Percentiles rank a stretch among this genome's conserved stretches.
Evolutionary conservation across 1,140 invertebrate species (phyloP).

Genomic region (Diachasma alloeum): DNA sequence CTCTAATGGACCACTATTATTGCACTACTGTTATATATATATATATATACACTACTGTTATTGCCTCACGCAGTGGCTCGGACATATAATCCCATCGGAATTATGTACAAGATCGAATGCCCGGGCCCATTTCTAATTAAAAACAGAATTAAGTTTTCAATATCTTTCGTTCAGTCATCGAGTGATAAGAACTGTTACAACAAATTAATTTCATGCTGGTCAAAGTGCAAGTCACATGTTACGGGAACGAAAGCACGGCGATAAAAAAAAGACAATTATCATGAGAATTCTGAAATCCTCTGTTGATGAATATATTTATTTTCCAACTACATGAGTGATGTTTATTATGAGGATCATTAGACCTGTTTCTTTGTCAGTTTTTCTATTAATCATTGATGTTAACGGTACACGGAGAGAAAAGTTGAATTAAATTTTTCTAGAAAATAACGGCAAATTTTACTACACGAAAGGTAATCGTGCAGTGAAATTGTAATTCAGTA

Average conservation of each 20-base stretch:
- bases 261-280: background rate
- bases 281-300: background rate
- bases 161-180: background rate
- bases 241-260: background rate
- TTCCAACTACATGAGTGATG: background rate
- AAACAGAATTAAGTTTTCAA: background rate
- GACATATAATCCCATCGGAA: background rate
- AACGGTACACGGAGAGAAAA: too few species aligned
- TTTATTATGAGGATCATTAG: background rate
- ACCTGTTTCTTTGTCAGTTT: background rate
- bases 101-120: background rate
- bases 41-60: background rate
- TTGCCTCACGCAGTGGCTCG: slow-evolving; percentile 17
- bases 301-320: background rate
- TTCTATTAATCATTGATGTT: too few species aligned
- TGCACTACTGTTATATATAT: too few species aligned
- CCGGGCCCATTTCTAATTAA: background rate
- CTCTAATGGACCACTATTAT: background rate
- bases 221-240: background rate
- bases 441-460: too few species aligned
- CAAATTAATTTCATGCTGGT: background rate
- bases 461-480: too few species aligned
- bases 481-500: too few species aligned
- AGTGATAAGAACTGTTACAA: background rate
- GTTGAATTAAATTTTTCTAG: too few species aligned